These are phyloP conservation scores for Heliornis fulica DNA, from an alignment of 2,113 vertebrate species.

Conservation along the genomic window DNA sequence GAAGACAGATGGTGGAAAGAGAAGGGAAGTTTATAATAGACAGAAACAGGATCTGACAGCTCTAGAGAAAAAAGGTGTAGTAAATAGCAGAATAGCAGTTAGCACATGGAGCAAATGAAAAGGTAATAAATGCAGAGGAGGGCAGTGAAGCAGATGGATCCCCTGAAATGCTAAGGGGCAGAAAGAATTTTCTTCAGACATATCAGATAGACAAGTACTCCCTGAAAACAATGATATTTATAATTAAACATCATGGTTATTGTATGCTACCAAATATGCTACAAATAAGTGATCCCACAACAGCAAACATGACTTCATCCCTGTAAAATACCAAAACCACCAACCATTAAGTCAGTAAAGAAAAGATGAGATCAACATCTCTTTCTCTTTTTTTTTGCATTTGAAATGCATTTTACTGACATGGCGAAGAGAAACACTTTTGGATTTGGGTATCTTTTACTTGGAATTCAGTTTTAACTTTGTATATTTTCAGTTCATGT, in stretches of 20 bases:
- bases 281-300: neutral
- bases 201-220: neutral
- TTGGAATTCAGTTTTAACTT: neutral
- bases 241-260: neutral
- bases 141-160: neutral
- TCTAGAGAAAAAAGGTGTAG: neutral
- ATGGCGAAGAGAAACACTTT: neutral
- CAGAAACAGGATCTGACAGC: neutral
- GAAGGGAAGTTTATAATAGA: neutral
- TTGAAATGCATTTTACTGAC: neutral
- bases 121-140: neutral
- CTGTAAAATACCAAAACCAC: fast-evolving
- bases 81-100: neutral
- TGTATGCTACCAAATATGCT: neutral
- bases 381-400: neutral
- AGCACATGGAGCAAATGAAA: neutral
- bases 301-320: neutral
- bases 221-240: neutral
- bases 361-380: neutral
- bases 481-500: neutral
- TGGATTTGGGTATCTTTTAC: neutral
- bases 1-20: neutral
- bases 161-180: neutral
- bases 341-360: neutral
- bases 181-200: neutral